Evolutionary conservation across 1,140 invertebrate genomes (phyloP).

Genomic region (Drosophila subobscura): DNA sequence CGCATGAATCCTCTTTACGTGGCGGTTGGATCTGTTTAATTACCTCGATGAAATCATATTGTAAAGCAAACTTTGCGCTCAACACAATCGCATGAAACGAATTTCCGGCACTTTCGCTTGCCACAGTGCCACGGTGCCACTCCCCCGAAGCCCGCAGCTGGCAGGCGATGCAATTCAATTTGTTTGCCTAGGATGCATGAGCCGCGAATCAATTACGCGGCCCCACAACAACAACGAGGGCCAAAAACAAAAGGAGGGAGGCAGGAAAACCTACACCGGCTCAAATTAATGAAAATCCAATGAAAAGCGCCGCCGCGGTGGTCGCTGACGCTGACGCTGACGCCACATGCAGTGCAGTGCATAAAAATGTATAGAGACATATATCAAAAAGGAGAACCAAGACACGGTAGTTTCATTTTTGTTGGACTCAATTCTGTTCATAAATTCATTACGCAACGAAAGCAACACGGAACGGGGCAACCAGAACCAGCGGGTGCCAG

Average conservation of each 20-base stretch:
- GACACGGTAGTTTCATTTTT: slow-evolving; percentile 42
- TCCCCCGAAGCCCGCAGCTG: no score
- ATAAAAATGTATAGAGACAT: slow-evolving; percentile 14
- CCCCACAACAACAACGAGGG: slow-evolving; percentile 7
- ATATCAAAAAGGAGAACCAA: slow-evolving; percentile 53
- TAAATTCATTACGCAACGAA: no score
- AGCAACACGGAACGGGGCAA: slow-evolving; percentile 55
- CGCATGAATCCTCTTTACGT: no score
- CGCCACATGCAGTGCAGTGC: slow-evolving; percentile 59
- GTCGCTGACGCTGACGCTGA: slow-evolving; percentile 1
- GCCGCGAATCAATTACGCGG: slow-evolving; percentile 69
- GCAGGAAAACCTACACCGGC: slow-evolving; percentile 43
- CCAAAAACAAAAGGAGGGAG: slow-evolving; percentile 18
- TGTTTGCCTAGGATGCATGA: slow-evolving; percentile 60
- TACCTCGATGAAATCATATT: no score
- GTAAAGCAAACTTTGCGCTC: no score
- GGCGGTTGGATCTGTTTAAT: no score
- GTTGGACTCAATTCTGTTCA: background rate
- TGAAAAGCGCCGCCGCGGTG: slow-evolving; percentile 47
- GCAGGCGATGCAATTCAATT: slow-evolving; percentile 48
- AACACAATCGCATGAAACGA: no score
- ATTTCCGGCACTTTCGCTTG: no score
- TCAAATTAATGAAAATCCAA: slow-evolving; percentile 75
- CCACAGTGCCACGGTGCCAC: no score
- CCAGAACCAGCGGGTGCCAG: slow-evolving; percentile 59